phyloP scores from a whole-genome alignment of 2,888 invertebrate genomes.

The Lepidocyrtoides sp. region DNA sequence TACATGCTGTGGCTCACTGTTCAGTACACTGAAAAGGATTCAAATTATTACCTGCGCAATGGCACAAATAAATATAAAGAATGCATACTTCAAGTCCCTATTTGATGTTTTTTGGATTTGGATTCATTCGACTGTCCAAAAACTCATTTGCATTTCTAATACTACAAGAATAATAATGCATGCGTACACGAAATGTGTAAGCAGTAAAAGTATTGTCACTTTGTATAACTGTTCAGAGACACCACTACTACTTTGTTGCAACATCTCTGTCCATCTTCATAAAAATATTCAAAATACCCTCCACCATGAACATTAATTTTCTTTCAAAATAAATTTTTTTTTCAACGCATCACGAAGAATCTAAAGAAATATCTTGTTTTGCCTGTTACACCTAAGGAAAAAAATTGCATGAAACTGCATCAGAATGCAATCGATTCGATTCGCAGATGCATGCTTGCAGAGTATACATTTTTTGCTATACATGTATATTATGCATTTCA shows the following conservation, averaged over 20 bases:
- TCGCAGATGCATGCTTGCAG: neutral
- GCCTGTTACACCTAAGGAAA: neutral
- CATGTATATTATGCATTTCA: neutral
- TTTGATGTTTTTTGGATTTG: neutral
- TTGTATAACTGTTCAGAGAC: neutral
- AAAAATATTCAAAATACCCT: neutral
- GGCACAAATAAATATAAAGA: constrained; percentile 8
- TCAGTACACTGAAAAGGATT: neutral
- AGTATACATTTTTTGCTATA: neutral
- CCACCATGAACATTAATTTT: constrained; percentile 1
- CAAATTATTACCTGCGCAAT: neutral
- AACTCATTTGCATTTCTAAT: constrained; percentile 10
- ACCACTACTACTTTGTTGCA: neutral
- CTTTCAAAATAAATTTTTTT: constrained; percentile 36
- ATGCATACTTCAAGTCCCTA: neutral
- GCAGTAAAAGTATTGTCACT: neutral
- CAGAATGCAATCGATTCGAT: neutral
- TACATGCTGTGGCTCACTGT: neutral
- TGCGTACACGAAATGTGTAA: neutral
- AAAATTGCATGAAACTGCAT: neutral
- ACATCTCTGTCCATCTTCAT: constrained; percentile 20
- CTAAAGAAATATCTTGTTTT: neutral
- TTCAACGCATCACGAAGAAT: neutral
- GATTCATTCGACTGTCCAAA: constrained; percentile 9
- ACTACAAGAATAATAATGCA: neutral